Evolutionary conservation across 2,797 vertebrate genomes (phyloP).

Genomic region (Leuciscus waleckii): DNA sequence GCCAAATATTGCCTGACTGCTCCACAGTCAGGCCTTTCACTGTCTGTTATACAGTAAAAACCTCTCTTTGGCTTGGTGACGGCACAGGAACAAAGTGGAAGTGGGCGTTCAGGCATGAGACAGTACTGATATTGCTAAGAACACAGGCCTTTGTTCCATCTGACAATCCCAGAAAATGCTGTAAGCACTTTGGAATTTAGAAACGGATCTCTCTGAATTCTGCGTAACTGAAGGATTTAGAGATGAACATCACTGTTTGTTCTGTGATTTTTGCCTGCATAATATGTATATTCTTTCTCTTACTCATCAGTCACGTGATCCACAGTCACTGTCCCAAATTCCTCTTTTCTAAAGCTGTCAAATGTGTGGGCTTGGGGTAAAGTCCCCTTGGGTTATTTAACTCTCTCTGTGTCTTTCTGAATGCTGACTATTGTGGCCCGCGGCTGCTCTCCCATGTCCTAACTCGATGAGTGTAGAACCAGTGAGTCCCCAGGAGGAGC

Average conservation of each 20-base stretch:
- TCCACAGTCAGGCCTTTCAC: no score
- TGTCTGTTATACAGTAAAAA: neutral
- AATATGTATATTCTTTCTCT: neutral
- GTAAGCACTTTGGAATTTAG: constrained; percentile 2
- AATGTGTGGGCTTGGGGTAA: constrained; percentile 10
- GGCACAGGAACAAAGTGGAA: constrained; percentile 28
- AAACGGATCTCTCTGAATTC: neutral
- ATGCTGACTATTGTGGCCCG: constrained; percentile 49
- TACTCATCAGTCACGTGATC: neutral
- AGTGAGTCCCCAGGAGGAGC: constrained; percentile 43
- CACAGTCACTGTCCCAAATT: neutral
- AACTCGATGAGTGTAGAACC: constrained; percentile 35
- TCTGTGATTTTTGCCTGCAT: neutral
- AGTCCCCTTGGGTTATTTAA: constrained; percentile 15
- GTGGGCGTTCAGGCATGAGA: constrained; percentile 15
- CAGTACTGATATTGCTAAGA: constrained; percentile 10
- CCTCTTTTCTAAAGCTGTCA: constrained; percentile 1
- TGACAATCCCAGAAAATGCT: constrained; percentile 33
- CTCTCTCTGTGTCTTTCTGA: constrained; percentile 36
- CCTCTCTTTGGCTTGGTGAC: neutral
- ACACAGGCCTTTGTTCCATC: constrained; percentile 36
- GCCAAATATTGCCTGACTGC: neutral
- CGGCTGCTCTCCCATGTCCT: constrained; percentile 27
- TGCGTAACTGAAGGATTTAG: neutral
- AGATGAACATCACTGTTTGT: neutral